Base-by-base conservation (phyloP, 2,888 invertebrate species). In the Brachylomia viminalis region DNA sequence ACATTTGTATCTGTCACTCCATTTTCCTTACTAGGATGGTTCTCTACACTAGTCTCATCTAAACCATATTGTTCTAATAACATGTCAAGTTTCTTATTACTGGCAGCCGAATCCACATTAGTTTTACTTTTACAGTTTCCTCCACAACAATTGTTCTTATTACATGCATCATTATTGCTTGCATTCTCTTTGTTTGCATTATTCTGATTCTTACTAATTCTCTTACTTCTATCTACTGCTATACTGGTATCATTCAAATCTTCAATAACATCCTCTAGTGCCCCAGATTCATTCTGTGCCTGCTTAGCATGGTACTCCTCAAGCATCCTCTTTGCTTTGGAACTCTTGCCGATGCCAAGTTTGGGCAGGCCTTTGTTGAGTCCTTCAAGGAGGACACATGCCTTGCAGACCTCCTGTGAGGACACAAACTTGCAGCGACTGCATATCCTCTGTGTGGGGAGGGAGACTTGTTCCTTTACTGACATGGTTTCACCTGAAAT, bases 371-470 rank as follows among this genome's bases (percentile, higher is more conserved):
- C 99, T 95, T 98, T 97, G 94, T 99, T 99, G 3, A 99, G 97
- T 1, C 99, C 99, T 96, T 99, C 99, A 8, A 99, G 95, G 76
- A 99, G 97, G 0, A 99, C 98, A 93, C 99, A 99, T 0, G 99
- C 99, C 94, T 99, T 99, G 93, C 99, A 99, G 7, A 99, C 97
- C 88, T 98, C 97, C 92, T 99, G 99, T 82, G 99, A 99, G 0
- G 98, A 98, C 0, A 98, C 98, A 94, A 98, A 99, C 47, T 98
- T 98, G 95, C 99, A 99, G 64, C 98, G 97, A 11, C 96, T 96
- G 93, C 99, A 99, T 65, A 97, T 97, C 72, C 98, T 98, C 90
- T 98, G 97, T 58, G 97, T 97, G 0, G 99, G 99, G 92, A 99
- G 97, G 90, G 98, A 98, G 0, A 98, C 97, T 70, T 97, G 97